phyloP scores from a whole-genome alignment of 2,113 vertebrate genomes.

The Noturus placidus region DNA sequence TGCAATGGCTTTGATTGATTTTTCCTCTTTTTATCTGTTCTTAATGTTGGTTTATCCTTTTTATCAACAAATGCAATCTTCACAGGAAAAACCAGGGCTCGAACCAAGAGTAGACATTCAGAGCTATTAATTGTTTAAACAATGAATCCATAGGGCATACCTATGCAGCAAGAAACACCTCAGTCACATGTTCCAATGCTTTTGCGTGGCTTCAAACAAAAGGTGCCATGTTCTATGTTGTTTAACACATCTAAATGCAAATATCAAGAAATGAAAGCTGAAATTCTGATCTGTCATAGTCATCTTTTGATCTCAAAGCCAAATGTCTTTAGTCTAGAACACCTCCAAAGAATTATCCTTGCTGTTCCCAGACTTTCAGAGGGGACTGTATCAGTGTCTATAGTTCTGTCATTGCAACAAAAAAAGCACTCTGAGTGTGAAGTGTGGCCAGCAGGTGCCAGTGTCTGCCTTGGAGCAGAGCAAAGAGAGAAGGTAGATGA shows the following conservation, averaged over 20 bases:
- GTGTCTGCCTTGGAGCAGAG: constrained; percentile 26
- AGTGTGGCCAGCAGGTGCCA: constrained; percentile 69
- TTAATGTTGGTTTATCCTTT: neutral
- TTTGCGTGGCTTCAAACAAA: neutral
- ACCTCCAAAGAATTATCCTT: neutral
- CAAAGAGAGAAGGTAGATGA: neutral
- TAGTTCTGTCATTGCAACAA: neutral
- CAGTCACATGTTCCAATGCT: neutral
- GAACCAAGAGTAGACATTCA: neutral
- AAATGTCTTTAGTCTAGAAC: neutral
- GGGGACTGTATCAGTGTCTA: neutral
- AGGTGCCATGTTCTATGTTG: neutral
- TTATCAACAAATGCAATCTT: neutral
- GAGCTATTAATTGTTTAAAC: neutral
- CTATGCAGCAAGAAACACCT: neutral
- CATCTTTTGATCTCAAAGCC: neutral
- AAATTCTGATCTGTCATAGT: neutral
- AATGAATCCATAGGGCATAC: neutral
- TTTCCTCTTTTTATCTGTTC: neutral
- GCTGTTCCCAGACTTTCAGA: neutral
- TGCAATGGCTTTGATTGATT: neutral
- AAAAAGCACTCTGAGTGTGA: neutral
- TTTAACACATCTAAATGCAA: neutral
- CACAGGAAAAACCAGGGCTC: neutral
- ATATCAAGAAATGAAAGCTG: neutral